These are phyloP conservation scores for Lomographa bimaculata DNA, from an alignment of 2,888 invertebrate genomes.

Conservation along the genomic window DNA sequence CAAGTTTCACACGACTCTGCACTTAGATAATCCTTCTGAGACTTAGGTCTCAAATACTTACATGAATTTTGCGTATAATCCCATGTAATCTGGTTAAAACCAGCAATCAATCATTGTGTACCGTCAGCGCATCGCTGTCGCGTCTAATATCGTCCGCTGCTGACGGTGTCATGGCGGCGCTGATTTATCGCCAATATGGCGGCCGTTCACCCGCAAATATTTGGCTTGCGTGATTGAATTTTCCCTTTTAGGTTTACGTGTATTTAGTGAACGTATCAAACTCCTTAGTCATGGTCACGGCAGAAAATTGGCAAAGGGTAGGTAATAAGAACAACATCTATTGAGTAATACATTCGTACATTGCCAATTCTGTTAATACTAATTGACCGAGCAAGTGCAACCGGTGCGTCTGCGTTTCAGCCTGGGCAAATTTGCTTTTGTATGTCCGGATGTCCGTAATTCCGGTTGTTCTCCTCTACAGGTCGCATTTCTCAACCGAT, in stretches of 20 bases:
- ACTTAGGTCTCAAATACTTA: no score
- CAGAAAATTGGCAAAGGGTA: conserved; percentile 2
- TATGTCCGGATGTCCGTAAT: no score
- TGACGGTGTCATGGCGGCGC: conserved; percentile 14
- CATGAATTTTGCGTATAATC: conserved; percentile 1
- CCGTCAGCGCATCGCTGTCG: conserved; percentile 10
- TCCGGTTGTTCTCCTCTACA: no score
- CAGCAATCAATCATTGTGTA: conserved; percentile 23
- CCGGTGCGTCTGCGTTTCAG: no score
- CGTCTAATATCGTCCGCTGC: conserved; percentile 12
- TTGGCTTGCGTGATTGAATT: conserved; percentile 29
- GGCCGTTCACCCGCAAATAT: conserved; percentile 27
- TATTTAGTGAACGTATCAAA: conserved; percentile 16
- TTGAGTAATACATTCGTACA: no score
- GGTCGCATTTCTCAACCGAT: no score
- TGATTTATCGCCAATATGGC: conserved; percentile 35
- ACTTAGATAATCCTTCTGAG: no score
- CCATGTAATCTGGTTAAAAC: conserved; percentile 4
- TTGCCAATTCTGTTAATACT: no score
- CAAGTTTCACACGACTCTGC: no score
- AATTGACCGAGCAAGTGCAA: no score
- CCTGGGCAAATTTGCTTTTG: no score
- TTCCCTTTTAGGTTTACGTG: conserved; percentile 19
- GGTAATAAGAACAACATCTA: no score
- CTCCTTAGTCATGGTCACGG: conserved; percentile 6